Base-by-base conservation (phyloP, 2,888 invertebrate genomes). In the Coelinius sp. region DNA sequence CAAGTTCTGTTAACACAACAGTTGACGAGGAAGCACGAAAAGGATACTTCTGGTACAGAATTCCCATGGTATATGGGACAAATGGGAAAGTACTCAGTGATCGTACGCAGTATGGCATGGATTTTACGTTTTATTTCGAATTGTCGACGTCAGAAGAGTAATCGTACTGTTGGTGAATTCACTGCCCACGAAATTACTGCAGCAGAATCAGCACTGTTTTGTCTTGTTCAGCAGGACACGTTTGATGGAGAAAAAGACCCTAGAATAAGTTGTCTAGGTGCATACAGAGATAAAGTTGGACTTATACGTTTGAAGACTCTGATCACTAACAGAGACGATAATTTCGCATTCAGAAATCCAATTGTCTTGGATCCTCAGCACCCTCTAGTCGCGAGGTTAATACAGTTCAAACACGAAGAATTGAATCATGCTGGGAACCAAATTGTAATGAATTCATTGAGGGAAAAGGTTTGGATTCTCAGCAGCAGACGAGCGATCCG, bases 271-370 rank as follows among this genome's bases (percentile, higher is more conserved):
- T 1, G 25, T 14, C 14, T 65, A 7, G 12, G 46, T 10, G 24
- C 31, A 7, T 64, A n/a, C 25, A 1, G 14, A 10, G 52, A 64
- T 17, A 25, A 49, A 24, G 3, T 1, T 14, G 73, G 73, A n/a
- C 22, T 77, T 14, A 70, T 77, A n/a, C 27, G 75, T 10, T 52
- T 67, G n/a, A 73, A 63, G 46, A 73, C 71, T 4, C 31, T 52
- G 14, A 59, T 76, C 1, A 38, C 46, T 7, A 41, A 74, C 2
- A 14, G 73, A 14, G 8, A 41, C 0, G 75, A 76, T 64, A 17
- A 10, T 49, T 25, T 38, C n/a, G 56, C 27, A 52, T 73, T 70
- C 31, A 10, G 27, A 38, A 66, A 14, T 22, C 70, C 63, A 2
- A 44, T 66, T n/a, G n/a, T 70, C n/a, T 20, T 73, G 25, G 46